Conservation (phyloP, 2,797 vertebrate species). For the Mormyrus hasselquistii region DNA sequence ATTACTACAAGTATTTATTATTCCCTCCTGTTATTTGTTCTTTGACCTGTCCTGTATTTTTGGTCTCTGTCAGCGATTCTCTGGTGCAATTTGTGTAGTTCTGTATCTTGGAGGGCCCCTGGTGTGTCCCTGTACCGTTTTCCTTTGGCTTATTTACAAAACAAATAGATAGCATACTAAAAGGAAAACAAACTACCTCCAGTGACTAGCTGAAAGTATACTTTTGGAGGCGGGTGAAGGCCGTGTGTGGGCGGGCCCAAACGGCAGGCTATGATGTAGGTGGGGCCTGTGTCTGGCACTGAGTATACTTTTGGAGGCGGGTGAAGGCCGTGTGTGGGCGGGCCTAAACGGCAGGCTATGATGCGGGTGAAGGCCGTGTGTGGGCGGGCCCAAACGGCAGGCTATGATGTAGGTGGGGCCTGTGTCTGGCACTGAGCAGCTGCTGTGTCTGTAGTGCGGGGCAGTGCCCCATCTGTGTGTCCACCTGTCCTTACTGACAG, state of each 20-base stretch:
- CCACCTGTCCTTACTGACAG: background rate
- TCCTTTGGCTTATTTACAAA: background rate
- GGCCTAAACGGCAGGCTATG: too few species aligned
- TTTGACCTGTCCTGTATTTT: background rate
- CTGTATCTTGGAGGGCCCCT: background rate
- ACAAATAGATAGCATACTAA: background rate
- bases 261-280: background rate
- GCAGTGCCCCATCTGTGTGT: background rate
- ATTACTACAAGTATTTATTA: background rate
- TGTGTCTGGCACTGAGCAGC: background rate
- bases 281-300: background rate
- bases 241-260: background rate
- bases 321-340: too few species aligned
- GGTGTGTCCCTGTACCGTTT: background rate
- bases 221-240: background rate
- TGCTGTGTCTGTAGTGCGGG: background rate
- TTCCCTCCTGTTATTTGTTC: background rate
- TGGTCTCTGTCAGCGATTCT: background rate
- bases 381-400: background rate
- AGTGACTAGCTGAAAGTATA: background rate
- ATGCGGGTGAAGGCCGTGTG: background rate
- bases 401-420: background rate
- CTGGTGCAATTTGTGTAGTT: background rate
- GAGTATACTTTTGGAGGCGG: too few species aligned
- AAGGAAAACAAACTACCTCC: background rate